Conservation (phyloP, 2,113 vertebrate species). For the Elephas maximus region DNA sequence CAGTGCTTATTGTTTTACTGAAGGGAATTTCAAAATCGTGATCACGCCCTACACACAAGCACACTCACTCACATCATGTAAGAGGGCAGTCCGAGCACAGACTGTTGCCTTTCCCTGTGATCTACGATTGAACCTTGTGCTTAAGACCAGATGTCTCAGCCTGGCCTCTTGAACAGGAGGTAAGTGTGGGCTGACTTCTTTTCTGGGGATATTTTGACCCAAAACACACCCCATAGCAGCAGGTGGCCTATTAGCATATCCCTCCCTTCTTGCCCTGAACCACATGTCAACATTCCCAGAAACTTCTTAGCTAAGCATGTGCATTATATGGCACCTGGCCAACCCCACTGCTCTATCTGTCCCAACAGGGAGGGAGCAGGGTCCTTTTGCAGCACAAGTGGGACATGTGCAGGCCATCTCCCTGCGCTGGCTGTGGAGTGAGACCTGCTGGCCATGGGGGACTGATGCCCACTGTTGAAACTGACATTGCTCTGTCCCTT, state of each 20-base stretch:
- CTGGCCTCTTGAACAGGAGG: not conserved
- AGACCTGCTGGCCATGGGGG: not conserved
- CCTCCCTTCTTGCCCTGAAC: not conserved
- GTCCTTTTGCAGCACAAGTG: not conserved
- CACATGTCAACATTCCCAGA: not conserved
- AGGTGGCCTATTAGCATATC: not conserved
- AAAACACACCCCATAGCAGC: not conserved
- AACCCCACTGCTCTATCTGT: not conserved
- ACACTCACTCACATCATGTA: not conserved
- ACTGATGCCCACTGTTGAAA: not conserved
- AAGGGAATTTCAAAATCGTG: constrained; percentile 26
- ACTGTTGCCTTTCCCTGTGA: not conserved
- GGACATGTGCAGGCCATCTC: not conserved
- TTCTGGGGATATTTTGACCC: not conserved
- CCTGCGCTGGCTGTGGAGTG: not conserved
- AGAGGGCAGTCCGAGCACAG: not conserved
- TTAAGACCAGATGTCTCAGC: not conserved
- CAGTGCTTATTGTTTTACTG: not conserved
- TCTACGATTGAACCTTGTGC: not conserved
- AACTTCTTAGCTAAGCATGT: not conserved
- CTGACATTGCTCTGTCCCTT: not conserved
- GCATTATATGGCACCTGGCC: not conserved
- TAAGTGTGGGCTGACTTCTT: not conserved
- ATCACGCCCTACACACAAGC: not conserved
- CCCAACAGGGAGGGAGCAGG: not conserved